A percentile compares a stretch with the other conserved stretches of the same genome.
These are phyloP conservation scores for Cabera pusaria DNA, from an alignment of 2,888 invertebrate species.

Conservation along the genomic window DNA sequence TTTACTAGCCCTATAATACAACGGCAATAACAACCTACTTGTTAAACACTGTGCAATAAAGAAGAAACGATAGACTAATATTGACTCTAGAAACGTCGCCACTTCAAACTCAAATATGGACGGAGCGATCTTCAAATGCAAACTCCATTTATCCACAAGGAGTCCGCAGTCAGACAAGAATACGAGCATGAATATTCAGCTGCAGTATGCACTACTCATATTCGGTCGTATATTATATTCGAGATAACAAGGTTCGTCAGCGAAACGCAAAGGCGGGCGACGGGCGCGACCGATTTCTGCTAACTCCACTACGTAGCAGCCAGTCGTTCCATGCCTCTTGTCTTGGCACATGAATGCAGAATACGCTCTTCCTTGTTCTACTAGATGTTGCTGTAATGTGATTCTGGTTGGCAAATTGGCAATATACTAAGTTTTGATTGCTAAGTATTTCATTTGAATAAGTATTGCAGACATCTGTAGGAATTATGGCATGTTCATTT, in stretches of 20 bases:
- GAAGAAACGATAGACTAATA: slow-evolving; percentile 11
- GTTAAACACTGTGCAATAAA: too few relatives aligned
- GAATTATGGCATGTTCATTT: too few relatives aligned
- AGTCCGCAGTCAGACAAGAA: slow-evolving; percentile 44
- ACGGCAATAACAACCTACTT: too few relatives aligned
- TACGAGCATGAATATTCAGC: slow-evolving; percentile 75
- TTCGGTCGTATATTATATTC: slow-evolving; percentile 60
- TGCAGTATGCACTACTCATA: slow-evolving; percentile 42
- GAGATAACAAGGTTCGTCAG: slow-evolving; percentile 80
- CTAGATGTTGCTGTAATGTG: too few relatives aligned
- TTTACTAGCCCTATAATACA: too few relatives aligned
- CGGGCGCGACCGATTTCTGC: slow-evolving; percentile 53
- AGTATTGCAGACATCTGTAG: too few relatives aligned
- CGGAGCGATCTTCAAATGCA: slow-evolving; percentile 33
- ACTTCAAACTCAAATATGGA: slow-evolving; percentile 24
- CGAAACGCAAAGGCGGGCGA: slow-evolving; percentile 46
- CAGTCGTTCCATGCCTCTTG: slow-evolving; percentile 36
- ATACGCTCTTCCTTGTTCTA: slow-evolving; percentile 5
- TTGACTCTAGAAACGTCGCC: slow-evolving; percentile 25
- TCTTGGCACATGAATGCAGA: slow-evolving; percentile 53
- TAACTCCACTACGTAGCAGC: slow-evolving; percentile 48
- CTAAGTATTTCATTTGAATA: too few relatives aligned
- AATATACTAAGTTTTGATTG: too few relatives aligned
- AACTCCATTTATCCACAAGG: slow-evolving; percentile 37
- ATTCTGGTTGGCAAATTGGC: too few relatives aligned